phyloP scores from a whole-genome alignment of 2,888 invertebrate species.

The Abrostola triplasia region DNA sequence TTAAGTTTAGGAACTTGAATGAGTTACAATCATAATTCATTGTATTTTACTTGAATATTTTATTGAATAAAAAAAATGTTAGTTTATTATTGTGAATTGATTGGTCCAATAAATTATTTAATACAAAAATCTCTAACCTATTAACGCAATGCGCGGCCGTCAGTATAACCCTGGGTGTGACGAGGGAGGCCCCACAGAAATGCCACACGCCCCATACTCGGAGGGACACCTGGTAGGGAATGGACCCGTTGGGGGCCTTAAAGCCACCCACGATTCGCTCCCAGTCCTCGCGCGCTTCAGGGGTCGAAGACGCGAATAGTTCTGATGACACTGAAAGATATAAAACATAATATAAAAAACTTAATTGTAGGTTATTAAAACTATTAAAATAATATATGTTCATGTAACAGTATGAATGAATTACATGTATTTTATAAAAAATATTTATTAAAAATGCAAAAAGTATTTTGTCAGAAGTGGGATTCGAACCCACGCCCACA shows the following conservation, averaged over 20 bases:
- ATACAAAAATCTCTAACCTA: slow-evolving; percentile 68
- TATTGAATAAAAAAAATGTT: too few relatives aligned
- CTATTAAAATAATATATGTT: too few relatives aligned
- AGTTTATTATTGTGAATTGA: too few relatives aligned
- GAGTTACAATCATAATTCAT: too few relatives aligned
- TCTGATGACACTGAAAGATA: slow-evolving; percentile 68
- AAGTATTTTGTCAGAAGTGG: slow-evolving; percentile 81
- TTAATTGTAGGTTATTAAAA: too few relatives aligned
- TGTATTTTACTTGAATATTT: too few relatives aligned
- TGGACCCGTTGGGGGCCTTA: slow-evolving; percentile 83
- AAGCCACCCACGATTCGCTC: slow-evolving; percentile 87
- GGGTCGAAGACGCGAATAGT: slow-evolving; percentile 60
- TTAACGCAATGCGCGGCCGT: slow-evolving; percentile 89
- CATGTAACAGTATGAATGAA: too few relatives aligned
- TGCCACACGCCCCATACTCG: slow-evolving; percentile 83
- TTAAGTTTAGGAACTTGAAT: too few relatives aligned
- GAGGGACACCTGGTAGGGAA: slow-evolving; percentile 87
- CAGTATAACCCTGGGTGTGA: slow-evolving; percentile 84
- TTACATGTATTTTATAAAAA: too few relatives aligned
- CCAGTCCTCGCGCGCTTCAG: slow-evolving; percentile 74
- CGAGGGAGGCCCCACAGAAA: slow-evolving; percentile 89
- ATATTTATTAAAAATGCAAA: slow-evolving; percentile 25
- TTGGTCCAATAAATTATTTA: not conserved
- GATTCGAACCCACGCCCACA: slow-evolving; percentile 86
- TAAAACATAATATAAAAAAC: not conserved